These are phyloP conservation scores for Emydocephalus ijimae DNA, from an alignment of 2,113 vertebrate species.

Conservation along the genomic window DNA sequence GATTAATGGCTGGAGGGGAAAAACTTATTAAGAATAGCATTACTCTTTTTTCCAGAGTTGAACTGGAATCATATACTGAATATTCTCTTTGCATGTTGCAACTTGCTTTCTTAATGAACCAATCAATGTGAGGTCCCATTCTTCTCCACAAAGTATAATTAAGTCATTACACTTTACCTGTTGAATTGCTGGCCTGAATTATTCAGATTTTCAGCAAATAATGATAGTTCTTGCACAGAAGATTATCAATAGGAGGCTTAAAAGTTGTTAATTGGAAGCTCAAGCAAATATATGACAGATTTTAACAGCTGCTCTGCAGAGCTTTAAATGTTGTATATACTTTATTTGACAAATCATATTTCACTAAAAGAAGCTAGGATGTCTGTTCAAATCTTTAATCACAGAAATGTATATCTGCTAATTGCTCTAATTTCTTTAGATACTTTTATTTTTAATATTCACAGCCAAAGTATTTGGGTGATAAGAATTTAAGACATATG, in stretches of 20 bases:
- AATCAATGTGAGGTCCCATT: background rate
- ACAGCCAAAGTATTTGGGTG: background rate
- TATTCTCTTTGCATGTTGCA: background rate
- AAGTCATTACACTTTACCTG: background rate
- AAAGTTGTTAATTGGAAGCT: background rate
- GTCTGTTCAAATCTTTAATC: background rate
- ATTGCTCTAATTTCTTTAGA: too few species aligned
- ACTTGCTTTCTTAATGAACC: background rate
- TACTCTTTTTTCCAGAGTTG: background rate
- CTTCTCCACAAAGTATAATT: background rate
- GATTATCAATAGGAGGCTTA: background rate
- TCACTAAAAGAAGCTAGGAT: background rate
- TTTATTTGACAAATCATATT: background rate
- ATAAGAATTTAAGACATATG: background rate
- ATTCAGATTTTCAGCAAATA: background rate
- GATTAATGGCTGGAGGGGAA: background rate
- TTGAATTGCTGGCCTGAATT: background rate
- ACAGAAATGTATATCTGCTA: background rate
- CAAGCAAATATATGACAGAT: background rate
- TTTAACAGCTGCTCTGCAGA: background rate
- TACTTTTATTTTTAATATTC: background rate
- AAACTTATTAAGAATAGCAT: background rate
- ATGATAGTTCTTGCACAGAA: background rate
- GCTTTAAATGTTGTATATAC: background rate
- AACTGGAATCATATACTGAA: background rate